A percentile compares a stretch with the other conserved stretches of the same genome.
phyloP scores from a whole-genome alignment of 2,797 vertebrate genomes.

The Champsocephalus gunnari region DNA sequence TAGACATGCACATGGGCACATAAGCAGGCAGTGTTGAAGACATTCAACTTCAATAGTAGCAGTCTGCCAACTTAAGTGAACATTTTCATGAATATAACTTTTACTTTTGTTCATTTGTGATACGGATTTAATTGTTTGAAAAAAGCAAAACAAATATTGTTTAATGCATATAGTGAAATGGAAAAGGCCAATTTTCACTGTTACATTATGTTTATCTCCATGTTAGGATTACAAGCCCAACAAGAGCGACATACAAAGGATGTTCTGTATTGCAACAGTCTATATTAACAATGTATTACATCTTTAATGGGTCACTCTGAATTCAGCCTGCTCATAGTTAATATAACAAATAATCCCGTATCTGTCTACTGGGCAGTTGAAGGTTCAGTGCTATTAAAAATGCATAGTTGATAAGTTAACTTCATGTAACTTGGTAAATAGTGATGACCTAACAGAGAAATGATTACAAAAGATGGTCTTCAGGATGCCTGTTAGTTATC shows the following conservation, averaged over 20 bases:
- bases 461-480: too few relatives aligned
- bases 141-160: background rate
- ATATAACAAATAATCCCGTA: background rate
- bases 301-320: background rate
- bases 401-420: background rate
- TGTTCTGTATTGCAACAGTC: background rate
- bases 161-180: background rate
- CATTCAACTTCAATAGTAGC: background rate
- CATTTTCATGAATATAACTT: background rate
- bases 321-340: background rate
- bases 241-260: background rate
- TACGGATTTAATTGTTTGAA: background rate
- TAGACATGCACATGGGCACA: background rate
- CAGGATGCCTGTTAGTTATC: too few relatives aligned
- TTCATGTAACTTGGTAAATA: constrained; percentile 3
- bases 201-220: too few relatives aligned
- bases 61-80: background rate
- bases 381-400: constrained; percentile 2
- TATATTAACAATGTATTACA: background rate
- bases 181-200: background rate
- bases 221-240: too few relatives aligned
- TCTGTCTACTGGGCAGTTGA: background rate
- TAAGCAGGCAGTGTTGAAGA: background rate
- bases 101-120: background rate
- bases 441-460: background rate